Evolutionary conservation across 1,140 invertebrate species (phyloP).

Genomic region (Phymastichus coffea): DNA sequence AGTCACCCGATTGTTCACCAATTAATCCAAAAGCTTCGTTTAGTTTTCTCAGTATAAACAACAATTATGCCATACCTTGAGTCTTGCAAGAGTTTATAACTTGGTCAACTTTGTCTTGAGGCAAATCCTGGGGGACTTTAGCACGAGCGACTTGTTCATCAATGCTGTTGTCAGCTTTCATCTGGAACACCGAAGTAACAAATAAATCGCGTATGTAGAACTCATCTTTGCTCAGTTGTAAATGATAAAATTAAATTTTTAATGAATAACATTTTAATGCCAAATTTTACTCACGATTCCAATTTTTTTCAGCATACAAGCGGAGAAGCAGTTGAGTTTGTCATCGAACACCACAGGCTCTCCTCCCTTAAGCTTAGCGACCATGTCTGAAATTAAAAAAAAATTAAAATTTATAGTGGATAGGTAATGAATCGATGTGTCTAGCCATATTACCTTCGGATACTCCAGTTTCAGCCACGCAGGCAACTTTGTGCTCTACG

Average conservation of each 20-base stretch:
- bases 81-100: neutral
- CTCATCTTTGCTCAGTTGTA: too few species aligned
- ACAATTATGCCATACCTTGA: neutral
- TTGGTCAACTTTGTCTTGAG: slow-evolving; percentile 5
- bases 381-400: slow-evolving; percentile 26
- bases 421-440: too few species aligned
- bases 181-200: slow-evolving; percentile 24
- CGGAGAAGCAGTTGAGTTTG: slow-evolving; percentile 35
- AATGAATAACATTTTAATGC: neutral
- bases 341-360: slow-evolving; percentile 26
- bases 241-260: neutral
- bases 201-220: neutral
- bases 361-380: slow-evolving; percentile 34
- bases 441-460: slow-evolving; percentile 39
- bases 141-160: slow-evolving; percentile 34
- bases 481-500: slow-evolving; percentile 27
- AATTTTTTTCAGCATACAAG: slow-evolving; percentile 38
- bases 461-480: slow-evolving; percentile 37
- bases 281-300: slow-evolving; percentile 33
- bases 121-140: slow-evolving; percentile 32
- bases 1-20: too few species aligned
- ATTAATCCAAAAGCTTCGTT: too few species aligned
- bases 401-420: too few species aligned
- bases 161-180: slow-evolving; percentile 36
- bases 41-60: too few species aligned